Evolutionary conservation across 2,888 invertebrate genomes (phyloP).

Genomic region (Phlogophora meticulosa): DNA sequence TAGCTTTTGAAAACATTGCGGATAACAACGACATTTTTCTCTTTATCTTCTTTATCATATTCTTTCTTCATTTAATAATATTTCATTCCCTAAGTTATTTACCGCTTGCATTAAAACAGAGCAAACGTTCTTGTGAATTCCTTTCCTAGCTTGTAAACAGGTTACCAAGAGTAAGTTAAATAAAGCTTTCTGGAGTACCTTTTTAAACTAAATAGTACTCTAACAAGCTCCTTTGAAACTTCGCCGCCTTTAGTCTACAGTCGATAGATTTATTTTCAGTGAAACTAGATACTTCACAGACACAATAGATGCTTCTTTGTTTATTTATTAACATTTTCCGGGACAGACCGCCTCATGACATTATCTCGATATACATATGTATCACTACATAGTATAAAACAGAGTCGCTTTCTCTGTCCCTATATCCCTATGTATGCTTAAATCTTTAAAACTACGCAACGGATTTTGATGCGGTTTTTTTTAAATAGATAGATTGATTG

Average conservation of each 20-base stretch:
- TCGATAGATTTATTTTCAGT: conserved; percentile 1
- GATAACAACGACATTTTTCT: background rate
- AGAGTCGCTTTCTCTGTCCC: too few relatives aligned
- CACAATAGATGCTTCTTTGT: background rate
- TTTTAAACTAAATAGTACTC: conserved; percentile 12
- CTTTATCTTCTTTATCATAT: background rate
- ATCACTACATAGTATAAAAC: too few relatives aligned
- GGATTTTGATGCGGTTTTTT: too few relatives aligned
- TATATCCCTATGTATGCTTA: too few relatives aligned
- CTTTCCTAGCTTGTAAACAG: background rate
- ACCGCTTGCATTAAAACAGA: conserved; percentile 15
- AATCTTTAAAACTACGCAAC: too few relatives aligned
- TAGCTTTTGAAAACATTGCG: too few relatives aligned
- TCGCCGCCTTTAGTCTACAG: background rate
- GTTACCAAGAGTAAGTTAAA: conserved; percentile 17
- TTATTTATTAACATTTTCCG: background rate
- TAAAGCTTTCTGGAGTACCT: conserved; percentile 2
- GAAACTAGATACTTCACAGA: background rate
- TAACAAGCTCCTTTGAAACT: conserved; percentile 29
- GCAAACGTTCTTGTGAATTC: conserved; percentile 9
- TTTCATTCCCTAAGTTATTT: conserved; percentile 26
- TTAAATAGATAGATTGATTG: too few relatives aligned
- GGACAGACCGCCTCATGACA: too few relatives aligned
- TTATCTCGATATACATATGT: too few relatives aligned
- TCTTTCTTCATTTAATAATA: background rate